phyloP scores from a whole-genome alignment of 2,888 invertebrate genomes.

The Hoplodrina ambigua region DNA sequence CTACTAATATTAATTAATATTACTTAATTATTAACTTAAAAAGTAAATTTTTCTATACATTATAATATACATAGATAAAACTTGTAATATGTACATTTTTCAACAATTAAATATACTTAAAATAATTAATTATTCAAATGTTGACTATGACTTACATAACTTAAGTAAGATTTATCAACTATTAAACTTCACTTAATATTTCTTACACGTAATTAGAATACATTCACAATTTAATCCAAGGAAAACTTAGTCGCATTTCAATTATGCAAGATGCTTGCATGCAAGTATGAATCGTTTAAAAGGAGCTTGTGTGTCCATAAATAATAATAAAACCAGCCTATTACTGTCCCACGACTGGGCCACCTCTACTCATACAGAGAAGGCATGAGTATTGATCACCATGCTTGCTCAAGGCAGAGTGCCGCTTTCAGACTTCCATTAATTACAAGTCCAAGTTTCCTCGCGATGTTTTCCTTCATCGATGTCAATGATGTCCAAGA shows the following conservation, averaged over 20 bases:
- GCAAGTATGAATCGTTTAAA: no score
- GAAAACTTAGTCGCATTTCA: background rate
- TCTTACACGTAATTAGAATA: background rate
- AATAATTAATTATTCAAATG: conserved; percentile 23
- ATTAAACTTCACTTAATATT: conserved; percentile 2
- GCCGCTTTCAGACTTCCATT: no score
- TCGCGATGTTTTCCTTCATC: no score
- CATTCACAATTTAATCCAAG: conserved; percentile 11
- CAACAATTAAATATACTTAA: conserved; percentile 20
- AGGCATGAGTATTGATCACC: no score
- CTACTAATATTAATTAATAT: conserved; percentile 6
- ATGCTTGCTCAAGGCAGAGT: no score
- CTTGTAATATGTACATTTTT: conserved; percentile 25
- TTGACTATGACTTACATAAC: conserved; percentile 35
- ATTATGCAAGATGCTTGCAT: background rate
- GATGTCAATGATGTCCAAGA: no score
- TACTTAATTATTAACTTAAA: conserved; percentile 24
- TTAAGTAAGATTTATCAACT: conserved; percentile 5
- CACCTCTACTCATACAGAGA: no score
- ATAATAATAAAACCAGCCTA: no score
- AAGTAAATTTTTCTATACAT: background rate
- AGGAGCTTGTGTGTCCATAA: no score
- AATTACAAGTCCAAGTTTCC: no score
- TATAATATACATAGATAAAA: conserved; percentile 2
- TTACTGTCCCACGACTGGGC: no score